Evolutionary conservation across 2,113 vertebrate species (phyloP).

Genomic region (Nycticryphes semicollaris): DNA sequence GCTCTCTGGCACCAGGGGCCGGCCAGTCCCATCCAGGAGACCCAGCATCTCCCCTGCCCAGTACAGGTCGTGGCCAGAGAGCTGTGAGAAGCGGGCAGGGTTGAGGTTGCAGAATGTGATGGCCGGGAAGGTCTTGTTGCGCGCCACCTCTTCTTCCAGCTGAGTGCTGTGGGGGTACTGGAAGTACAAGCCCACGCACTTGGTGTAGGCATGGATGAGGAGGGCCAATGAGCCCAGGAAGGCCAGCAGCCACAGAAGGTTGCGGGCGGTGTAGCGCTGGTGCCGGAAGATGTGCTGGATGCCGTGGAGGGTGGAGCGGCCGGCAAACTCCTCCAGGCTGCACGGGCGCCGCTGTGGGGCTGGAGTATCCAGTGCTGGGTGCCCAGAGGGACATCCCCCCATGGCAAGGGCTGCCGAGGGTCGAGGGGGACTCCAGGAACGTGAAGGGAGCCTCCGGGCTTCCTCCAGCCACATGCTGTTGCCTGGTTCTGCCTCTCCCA

Average conservation of each 20-base stretch:
- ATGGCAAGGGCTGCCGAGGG: not conserved
- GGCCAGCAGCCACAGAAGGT: conserved; percentile 61
- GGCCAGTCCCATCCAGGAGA: conserved; percentile 42
- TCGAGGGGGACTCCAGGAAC: not conserved
- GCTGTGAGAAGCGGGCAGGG: conserved; percentile 31
- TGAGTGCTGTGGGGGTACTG: conserved; percentile 67
- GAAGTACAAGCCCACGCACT: conserved; percentile 55
- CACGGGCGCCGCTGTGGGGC: not conserved
- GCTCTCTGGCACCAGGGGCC: not conserved
- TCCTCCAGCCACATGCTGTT: conserved; percentile 30
- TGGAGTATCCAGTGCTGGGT: rapidly evolving
- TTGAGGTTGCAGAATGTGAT: conserved; percentile 74
- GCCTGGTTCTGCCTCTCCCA: not conserved
- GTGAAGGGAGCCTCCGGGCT: not conserved
- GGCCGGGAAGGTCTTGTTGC: conserved; percentile 48
- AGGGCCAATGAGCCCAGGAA: conserved; percentile 51
- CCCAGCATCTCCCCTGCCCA: conserved; percentile 62
- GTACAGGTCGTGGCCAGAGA: conserved; percentile 57
- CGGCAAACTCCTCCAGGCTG: conserved; percentile 60
- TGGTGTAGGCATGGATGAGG: conserved; percentile 26
- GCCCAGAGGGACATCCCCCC: not conserved
- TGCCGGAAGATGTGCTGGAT: conserved; percentile 58
- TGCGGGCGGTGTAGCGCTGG: not conserved
- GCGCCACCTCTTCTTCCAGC: conserved; percentile 48
- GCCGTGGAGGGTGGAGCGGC: conserved; percentile 59